Evolutionary conservation across 2,113 vertebrate species (phyloP), one percentile per base, ranked within the genome.

Genomic region (Mohoua ochrocephala): DNA sequence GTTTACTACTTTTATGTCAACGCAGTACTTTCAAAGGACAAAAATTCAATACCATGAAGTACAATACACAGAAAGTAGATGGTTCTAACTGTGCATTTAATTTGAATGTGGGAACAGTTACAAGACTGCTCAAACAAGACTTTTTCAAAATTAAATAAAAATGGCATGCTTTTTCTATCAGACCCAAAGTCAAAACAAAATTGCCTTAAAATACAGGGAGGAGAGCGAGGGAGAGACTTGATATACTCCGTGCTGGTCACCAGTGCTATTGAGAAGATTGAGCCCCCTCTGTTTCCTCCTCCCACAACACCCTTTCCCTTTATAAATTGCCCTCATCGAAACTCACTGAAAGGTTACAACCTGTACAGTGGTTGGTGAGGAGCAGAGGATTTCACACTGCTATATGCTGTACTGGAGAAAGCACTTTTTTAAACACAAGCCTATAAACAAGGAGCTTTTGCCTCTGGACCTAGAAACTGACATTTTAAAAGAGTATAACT

Each of bases 171-270:
- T 82, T 78, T 74, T 64, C 64, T 84, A 37, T 65, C 1, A 2
- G 11, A 79, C 26, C 10, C 5, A 37, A 65, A 76, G 24, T 41
- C 50, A 70, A 70, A 80, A 49, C 23, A 90, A 56, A 87, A 81
- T 28, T 1, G 6, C 16, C 15, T 80, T 67, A 45, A 84, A 93
- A 76, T 23, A 79, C 0, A 1, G 8, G 5, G 27, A 74, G 31
- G 10, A 33, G 21, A 20, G 47, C 0, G 8, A 67, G n/a, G 6
- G 2, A 74, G 27, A 7, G 4, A 57, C 24, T 65, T 0, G 0
- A 49, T 31, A 47, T 15, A 69, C n/a, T 65, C 59, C 4, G 8
- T 4, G 5, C 42, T 83, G 77, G 28, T 54, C 75, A 63, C 31
- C 69, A 35, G 68, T 45, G 84, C 74, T 54, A 68, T 1, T 37